These are phyloP conservation scores for Meliscaeva auricollis DNA, from an alignment of 2,888 invertebrate species.

Conservation along the genomic window DNA sequence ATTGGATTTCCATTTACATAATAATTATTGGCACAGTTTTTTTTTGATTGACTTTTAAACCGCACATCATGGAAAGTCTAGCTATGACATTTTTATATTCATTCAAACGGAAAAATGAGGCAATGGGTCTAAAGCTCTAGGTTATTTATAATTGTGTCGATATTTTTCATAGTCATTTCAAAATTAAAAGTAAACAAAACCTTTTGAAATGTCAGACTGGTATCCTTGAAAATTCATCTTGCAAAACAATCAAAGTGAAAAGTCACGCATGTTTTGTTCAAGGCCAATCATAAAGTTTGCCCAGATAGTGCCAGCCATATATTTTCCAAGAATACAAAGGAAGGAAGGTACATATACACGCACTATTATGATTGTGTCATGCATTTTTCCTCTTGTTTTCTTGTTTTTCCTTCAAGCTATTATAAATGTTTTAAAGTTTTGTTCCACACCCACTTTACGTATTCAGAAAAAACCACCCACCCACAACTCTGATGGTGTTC, in stretches of 20 bases:
- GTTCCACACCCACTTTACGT: neutral
- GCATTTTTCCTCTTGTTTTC: no score
- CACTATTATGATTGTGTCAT: no score
- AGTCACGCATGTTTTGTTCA: conserved; percentile 54
- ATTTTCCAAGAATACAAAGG: no score
- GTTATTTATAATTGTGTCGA: neutral
- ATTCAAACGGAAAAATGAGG: conserved; percentile 36
- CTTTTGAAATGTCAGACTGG: conserved; percentile 14
- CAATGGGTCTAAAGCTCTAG: conserved; percentile 5
- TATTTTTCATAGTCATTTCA: conserved; percentile 29
- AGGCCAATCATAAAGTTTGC: conserved; percentile 15
- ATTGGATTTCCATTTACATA: neutral
- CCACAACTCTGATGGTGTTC: no score
- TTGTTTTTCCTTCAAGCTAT: no score
- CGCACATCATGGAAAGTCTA: neutral
- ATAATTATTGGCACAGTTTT: neutral
- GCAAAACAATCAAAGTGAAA: conserved; percentile 21
- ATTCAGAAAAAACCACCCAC: no score
- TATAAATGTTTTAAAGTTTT: conserved; percentile 21
- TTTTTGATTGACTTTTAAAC: neutral
- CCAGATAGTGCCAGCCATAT: conserved; percentile 12
- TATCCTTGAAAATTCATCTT: conserved; percentile 50
- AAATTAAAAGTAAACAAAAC: neutral
- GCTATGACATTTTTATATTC: conserved; percentile 34
- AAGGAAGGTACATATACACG: no score